Evolutionary conservation across 2,888 invertebrate species (phyloP), one percentile per base, ranked within the genome.

Genomic region (Drosophila neutralis): DNA sequence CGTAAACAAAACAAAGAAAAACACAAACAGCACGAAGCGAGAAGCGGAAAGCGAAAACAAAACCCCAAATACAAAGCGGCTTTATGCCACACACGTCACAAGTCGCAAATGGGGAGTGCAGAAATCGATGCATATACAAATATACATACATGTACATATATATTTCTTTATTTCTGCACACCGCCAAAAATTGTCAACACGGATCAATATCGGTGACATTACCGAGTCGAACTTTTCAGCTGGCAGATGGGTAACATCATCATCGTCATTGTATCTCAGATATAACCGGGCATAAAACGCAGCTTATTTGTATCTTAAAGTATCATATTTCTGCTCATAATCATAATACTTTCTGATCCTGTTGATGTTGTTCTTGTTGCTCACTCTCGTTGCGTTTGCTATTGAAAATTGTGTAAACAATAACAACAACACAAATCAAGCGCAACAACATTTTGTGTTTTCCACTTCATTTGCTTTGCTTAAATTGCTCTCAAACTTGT

Each of bases 111-210:
- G 60, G 67, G 29, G 76, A 79, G 76, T 73, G 80, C 36, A 76
- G 68, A 76, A 80, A 76, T 70, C 62, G 57, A 45, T 72, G 70
- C 76, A 73, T 15, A 27, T 11, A 24, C 24, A 53, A 1, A 31
- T 4, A 42, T 21, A 42, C 7, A 42, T 7, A 45, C 0, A 45
- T 13, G 2, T 4, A 21, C 3, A 33, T 15, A n/a, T 75, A 48
- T 71, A 73, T 87, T 76, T 79, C 82, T 85, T 78, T 74, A 65
- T 87, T 66, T 68, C 49, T 63, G 75, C 66, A 71, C 48, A 73
- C 80, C 70, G 74, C 72, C 76, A 73, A 80, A 87, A 77, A 78
- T 78, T 90, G 87, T 90, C 90, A 87, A 72, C 77, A 78, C 69
- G 87, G 80, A 80, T 90, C 89, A 87, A 90, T 77, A 76, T 59